phyloP scores from a whole-genome alignment of 2,113 vertebrate species.

The Reinhardtius hippoglossoides region DNA sequence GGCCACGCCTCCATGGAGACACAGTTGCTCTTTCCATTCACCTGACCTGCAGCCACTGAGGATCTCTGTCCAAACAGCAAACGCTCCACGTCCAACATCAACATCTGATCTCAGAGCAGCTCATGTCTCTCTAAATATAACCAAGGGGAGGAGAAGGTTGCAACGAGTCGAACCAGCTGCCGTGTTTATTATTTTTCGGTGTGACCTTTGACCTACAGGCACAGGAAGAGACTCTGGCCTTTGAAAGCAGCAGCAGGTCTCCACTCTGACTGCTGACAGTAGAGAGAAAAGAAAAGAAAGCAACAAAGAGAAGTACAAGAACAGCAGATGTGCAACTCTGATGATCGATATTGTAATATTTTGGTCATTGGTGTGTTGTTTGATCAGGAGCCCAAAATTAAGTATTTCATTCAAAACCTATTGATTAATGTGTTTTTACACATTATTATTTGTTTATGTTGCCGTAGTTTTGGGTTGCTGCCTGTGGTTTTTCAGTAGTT shows the following conservation, averaged over 20 bases:
- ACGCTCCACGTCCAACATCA: slow-evolving; percentile 57
- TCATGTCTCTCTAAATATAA: slow-evolving; percentile 77
- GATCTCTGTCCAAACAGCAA: slow-evolving; percentile 55
- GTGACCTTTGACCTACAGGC: slow-evolving; percentile 66
- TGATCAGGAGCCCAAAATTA: too few species aligned
- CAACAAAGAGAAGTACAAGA: background rate
- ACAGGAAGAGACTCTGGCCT: slow-evolving; percentile 34
- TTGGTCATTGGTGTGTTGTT: too few species aligned
- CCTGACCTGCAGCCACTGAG: slow-evolving; percentile 35
- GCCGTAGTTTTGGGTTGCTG: background rate
- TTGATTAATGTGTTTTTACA: background rate
- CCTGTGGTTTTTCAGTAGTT: too few species aligned
- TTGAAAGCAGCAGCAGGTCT: slow-evolving; percentile 37
- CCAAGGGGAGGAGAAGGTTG: slow-evolving; percentile 62
- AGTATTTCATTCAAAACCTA: too few species aligned
- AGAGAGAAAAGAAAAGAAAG: slow-evolving; percentile 3
- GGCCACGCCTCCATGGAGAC: slow-evolving; percentile 20
- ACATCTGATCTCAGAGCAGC: slow-evolving; percentile 74
- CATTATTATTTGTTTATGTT: background rate
- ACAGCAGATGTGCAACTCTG: too few species aligned
- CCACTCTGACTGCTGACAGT: slow-evolving; percentile 1
- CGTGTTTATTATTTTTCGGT: slow-evolving; percentile 71
- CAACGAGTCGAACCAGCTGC: slow-evolving; percentile 64
- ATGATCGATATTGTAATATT: too few species aligned
- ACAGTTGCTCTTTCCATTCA: slow-evolving; percentile 47